Conservation (phyloP, 2,113 vertebrate species). For the Psephotus haematonotus region DNA sequence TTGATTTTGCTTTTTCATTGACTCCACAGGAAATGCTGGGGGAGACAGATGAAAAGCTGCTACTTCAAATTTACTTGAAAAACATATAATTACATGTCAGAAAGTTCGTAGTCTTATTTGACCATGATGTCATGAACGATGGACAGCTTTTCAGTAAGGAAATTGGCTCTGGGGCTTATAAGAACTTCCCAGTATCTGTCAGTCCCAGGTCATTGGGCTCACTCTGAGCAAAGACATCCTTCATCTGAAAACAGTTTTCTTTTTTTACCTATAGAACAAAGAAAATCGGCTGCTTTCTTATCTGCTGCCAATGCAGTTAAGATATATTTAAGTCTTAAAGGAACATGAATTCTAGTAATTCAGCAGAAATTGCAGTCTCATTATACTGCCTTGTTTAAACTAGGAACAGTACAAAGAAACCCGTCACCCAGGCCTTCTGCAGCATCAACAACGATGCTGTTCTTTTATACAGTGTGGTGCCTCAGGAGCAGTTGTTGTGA, state of each 20-base stretch:
- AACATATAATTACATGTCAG: conserved; percentile 4
- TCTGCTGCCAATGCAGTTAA: not conserved
- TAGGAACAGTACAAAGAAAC: not conserved
- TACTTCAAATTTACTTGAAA: conserved; percentile 31
- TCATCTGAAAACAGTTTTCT: not conserved
- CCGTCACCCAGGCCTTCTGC: not conserved
- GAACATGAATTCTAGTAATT: not conserved
- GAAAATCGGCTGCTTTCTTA: not conserved
- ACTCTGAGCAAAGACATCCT: conserved; percentile 6
- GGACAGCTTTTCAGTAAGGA: not conserved
- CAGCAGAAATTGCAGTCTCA: not conserved
- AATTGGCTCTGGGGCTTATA: not conserved
- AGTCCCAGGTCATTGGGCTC: not conserved
- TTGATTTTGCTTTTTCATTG: conserved; percentile 1
- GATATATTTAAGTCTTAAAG: not conserved
- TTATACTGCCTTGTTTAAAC: not conserved
- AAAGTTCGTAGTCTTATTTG: conserved; percentile 30
- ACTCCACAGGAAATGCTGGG: not conserved
- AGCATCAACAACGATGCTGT: not conserved
- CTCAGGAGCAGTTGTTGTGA: not conserved
- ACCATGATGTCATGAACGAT: conserved; percentile 13
- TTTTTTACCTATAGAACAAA: not conserved
- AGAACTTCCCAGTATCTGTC: not conserved
- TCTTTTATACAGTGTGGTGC: not conserved
- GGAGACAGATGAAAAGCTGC: conserved; percentile 22